Evolutionary conservation across 2,113 vertebrate species (phyloP), one percentile per base, ranked within the genome.

Genomic region (Elachura formosa): DNA sequence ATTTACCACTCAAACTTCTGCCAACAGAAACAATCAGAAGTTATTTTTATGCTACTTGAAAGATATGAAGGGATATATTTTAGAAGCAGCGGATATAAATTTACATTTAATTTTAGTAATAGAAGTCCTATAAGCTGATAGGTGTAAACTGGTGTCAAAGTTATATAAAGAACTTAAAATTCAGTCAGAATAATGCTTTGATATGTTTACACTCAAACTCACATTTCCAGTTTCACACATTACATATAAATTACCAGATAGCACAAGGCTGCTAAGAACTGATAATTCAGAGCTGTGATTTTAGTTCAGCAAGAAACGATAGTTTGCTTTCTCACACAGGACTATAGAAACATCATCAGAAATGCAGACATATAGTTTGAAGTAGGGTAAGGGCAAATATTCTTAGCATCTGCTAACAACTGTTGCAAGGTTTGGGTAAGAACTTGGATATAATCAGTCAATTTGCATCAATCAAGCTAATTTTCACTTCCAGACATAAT

Each of bases 401-500:
- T 64, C 54, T 69, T 24, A 77, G 41, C 67, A 88, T 83, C 78
- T 93, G 67, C 34, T 78, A 81, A 46, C 51, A 83, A 21, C 36
- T 77, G 28, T 71, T 74, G 29, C 0, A 11, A 69, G 71, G 61
- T 51, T 51, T 68, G 31, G 34, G 17, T 73, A 71, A 71, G 40
- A 56, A 71, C 64, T 66, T 64, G 49, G 43, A 52, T 92, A 89
- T 6, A 49, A 83, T 86, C 90, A 94, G 87, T 93, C 94, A 96
- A 88, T 72, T 75, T 90, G 14, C 69, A 97, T 96, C 63, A 67
- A 93, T 95, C 67, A 45, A 66, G 72, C 80, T 73, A 95, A 61
- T 14, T 87, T 94, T 58, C 26, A 38, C 81, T 66, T 96, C 82
- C 94, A 96, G 88, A 96, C n/a, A 51, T 82, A 96, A 95, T 41